Evolutionary conservation across 2,888 invertebrate genomes (phyloP).

Genomic region (Melinaea menophilus): DNA sequence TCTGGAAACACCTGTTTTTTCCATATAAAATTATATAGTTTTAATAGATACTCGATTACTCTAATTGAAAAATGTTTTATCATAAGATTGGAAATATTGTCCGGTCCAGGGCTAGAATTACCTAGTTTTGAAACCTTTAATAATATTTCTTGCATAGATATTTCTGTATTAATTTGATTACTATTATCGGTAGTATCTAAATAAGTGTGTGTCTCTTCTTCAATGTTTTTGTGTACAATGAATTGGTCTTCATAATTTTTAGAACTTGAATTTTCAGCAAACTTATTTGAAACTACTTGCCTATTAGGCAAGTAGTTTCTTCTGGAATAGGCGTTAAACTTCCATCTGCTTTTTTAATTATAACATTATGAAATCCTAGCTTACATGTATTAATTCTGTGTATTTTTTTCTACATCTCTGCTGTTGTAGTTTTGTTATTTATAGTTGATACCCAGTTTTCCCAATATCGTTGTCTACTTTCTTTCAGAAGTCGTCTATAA

Average conservation of each 20-base stretch:
- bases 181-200: neutral
- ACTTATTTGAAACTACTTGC: too few species aligned
- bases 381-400: too few species aligned
- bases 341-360: constrained; percentile 11
- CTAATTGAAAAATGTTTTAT: constrained; percentile 25
- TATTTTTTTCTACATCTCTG: too few species aligned
- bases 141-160: constrained; percentile 18
- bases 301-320: constrained; percentile 10
- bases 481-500: constrained; percentile 13
- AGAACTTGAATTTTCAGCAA: constrained; percentile 22
- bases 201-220: neutral
- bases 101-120: constrained; percentile 26
- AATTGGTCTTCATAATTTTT: constrained; percentile 24
- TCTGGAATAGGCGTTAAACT: neutral
- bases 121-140: constrained; percentile 13
- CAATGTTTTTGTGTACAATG: constrained; percentile 3
- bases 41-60: constrained; percentile 20
- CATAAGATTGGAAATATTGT: constrained; percentile 24
- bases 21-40: constrained; percentile 10
- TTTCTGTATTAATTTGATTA: neutral
- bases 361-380: too few species aligned
- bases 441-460: constrained; percentile 20
- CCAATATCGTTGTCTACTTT: constrained; percentile 16
- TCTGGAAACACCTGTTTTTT: constrained; percentile 26
- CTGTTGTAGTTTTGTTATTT: neutral